phyloP scores from a whole-genome alignment of 2,888 invertebrate species.

The Bombylius discolor region DNA sequence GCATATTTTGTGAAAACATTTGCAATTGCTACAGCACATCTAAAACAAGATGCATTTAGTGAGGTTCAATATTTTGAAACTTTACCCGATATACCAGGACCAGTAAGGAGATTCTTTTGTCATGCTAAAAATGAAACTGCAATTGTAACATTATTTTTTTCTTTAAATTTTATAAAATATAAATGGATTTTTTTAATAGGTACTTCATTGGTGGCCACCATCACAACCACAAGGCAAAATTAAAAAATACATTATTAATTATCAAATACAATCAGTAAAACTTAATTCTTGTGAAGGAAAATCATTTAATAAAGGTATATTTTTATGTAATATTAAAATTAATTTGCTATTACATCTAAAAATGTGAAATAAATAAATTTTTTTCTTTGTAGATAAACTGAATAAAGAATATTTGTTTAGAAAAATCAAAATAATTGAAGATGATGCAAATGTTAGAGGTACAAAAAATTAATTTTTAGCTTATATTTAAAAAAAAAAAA shows the following conservation, averaged over 20 bases:
- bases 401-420: too few relatives aligned
- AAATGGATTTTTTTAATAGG: conserved; percentile 13
- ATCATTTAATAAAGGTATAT: too few relatives aligned
- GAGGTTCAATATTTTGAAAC: conserved; percentile 69
- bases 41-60: conserved; percentile 62
- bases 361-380: too few relatives aligned
- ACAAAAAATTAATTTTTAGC: too few relatives aligned
- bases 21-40: conserved; percentile 60
- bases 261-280: too few relatives aligned
- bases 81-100: conserved; percentile 36
- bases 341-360: too few relatives aligned
- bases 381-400: too few relatives aligned
- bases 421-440: too few relatives aligned
- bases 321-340: too few relatives aligned
- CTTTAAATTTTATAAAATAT: background rate
- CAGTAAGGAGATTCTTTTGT: conserved; percentile 24
- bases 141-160: conserved; percentile 20
- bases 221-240: conserved; percentile 24
- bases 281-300: too few relatives aligned
- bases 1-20: conserved; percentile 89
- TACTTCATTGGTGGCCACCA: conserved; percentile 33
- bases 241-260: conserved; percentile 20
- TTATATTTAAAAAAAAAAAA: too few relatives aligned
- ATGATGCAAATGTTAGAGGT: too few relatives aligned
- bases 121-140: conserved; percentile 22